Evolutionary conservation across 2,113 vertebrate genomes (phyloP).

Genomic region (Scatophagus argus): DNA sequence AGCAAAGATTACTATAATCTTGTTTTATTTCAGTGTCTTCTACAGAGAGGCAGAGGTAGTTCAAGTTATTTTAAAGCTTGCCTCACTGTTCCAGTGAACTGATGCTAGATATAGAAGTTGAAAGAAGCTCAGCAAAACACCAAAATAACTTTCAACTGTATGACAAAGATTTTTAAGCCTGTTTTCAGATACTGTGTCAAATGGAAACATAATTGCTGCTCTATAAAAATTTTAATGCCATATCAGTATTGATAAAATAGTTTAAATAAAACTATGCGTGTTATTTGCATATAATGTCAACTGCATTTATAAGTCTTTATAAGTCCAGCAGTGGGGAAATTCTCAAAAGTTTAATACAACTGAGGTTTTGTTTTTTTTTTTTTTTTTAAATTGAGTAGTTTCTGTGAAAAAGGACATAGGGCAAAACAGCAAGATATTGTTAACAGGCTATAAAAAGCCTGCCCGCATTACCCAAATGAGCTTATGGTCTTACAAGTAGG

Average conservation of each 20-base stretch:
- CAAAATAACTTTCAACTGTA: background rate
- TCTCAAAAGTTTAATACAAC: no score
- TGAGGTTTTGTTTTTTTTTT: background rate
- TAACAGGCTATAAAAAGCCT: slow-evolving; percentile 78
- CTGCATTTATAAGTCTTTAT: no score
- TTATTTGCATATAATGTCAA: background rate
- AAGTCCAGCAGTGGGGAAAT: no score
- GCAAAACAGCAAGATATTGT: slow-evolving; percentile 51
- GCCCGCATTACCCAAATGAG: slow-evolving; percentile 91
- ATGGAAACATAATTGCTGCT: background rate
- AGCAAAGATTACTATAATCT: background rate
- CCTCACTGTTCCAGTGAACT: slow-evolving; percentile 16
- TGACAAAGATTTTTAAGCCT: background rate
- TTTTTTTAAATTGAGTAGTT: no score
- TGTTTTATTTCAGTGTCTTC: background rate
- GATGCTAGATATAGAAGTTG: slow-evolving; percentile 6
- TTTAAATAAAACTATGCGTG: background rate
- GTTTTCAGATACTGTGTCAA: background rate
- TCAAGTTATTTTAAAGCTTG: slow-evolving; percentile 21
- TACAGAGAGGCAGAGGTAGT: background rate
- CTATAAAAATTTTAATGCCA: background rate
- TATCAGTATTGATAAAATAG: background rate
- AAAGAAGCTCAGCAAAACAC: background rate
- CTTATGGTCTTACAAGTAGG: slow-evolving; percentile 87
- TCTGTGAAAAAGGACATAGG: background rate